phyloP scores from a whole-genome alignment of 2,888 invertebrate genomes.

The Trissoscelio sp. region DNA sequence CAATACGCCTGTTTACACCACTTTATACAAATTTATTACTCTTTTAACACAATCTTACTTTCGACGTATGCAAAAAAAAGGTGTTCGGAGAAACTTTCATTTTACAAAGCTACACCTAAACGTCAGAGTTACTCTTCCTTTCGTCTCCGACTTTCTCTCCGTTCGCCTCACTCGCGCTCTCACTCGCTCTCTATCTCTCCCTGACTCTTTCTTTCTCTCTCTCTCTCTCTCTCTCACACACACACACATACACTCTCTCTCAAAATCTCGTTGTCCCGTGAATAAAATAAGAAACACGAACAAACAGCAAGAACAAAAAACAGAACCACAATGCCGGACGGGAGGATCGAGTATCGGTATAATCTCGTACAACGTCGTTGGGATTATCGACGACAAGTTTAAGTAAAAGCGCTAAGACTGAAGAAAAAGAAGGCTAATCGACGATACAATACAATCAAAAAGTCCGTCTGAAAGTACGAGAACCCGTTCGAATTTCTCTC shows the following conservation, averaged over 20 bases:
- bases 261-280: slow-evolving; percentile 69
- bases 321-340: too few relatives aligned
- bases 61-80: slow-evolving; percentile 79
- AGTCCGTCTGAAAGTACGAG: too few relatives aligned
- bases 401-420: neutral
- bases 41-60: slow-evolving; percentile 79
- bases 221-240: slow-evolving; percentile 39
- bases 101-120: slow-evolving; percentile 80
- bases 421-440: neutral
- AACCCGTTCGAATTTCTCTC: too few relatives aligned
- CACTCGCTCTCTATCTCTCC: slow-evolving; percentile 54
- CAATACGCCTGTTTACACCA: slow-evolving; percentile 73
- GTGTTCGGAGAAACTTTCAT: slow-evolving; percentile 78
- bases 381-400: neutral
- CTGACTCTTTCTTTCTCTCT: neutral
- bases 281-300: slow-evolving; percentile 65
- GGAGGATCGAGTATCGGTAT: slow-evolving; percentile 15
- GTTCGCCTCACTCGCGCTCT: slow-evolving; percentile 63
- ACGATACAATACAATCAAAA: neutral
- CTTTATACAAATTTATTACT: slow-evolving; percentile 82
- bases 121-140: slow-evolving; percentile 69
- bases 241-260: slow-evolving; percentile 53
- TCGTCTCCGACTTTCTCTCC: slow-evolving; percentile 67
- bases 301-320: slow-evolving; percentile 39
- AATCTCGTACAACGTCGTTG: slow-evolving; percentile 6